Evolutionary conservation across 1,140 invertebrate species (phyloP).

Genomic region (Periplaneta americana): DNA sequence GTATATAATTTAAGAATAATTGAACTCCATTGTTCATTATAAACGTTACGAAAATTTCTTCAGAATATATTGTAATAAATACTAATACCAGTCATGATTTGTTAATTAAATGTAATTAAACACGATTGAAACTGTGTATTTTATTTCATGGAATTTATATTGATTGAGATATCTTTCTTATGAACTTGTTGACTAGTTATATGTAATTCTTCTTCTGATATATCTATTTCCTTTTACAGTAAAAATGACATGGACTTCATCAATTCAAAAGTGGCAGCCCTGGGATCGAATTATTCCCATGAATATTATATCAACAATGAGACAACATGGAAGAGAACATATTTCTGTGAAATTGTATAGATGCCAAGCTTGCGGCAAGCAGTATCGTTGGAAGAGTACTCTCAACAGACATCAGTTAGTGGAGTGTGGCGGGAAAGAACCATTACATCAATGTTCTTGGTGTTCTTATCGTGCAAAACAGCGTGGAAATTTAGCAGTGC

Average conservation of each 20-base stretch:
- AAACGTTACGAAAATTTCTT: too few species aligned
- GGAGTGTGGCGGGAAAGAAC: slow-evolving; percentile 62
- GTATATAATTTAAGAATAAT: too few species aligned
- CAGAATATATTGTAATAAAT: too few species aligned
- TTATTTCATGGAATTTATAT: too few species aligned
- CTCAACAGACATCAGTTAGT: background rate
- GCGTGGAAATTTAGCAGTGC: slow-evolving; percentile 79
- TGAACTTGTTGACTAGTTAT: too few species aligned
- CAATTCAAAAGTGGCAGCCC: background rate
- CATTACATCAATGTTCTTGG: slow-evolving; percentile 73
- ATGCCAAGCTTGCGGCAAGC: slow-evolving; percentile 72
- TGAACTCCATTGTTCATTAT: too few species aligned
- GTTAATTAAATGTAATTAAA: too few species aligned
- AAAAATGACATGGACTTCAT: background rate
- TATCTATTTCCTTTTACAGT: background rate
- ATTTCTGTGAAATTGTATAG: slow-evolving; percentile 32
- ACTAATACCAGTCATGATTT: too few species aligned
- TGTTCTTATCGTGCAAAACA: slow-evolving; percentile 76
- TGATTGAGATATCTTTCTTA: too few species aligned
- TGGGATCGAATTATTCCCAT: background rate
- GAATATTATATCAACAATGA: background rate
- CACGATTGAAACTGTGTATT: too few species aligned
- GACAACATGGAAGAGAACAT: background rate
- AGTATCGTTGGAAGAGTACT: slow-evolving; percentile 71
- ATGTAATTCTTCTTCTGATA: too few species aligned